Evolutionary conservation across 2,888 invertebrate species (phyloP).

Genomic region (Cheilosia grossa): DNA sequence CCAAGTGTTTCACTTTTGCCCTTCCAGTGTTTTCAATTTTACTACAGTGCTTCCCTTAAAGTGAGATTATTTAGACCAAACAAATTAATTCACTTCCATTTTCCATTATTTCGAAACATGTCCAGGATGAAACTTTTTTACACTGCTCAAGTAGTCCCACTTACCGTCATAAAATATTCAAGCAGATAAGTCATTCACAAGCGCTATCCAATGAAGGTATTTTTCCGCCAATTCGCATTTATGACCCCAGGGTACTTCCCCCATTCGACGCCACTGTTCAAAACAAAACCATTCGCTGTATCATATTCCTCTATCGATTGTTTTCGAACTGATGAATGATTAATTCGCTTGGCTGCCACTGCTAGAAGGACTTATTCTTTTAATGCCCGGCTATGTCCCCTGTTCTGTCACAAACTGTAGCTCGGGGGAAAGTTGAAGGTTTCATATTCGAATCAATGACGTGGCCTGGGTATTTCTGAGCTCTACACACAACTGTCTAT

Average conservation of each 20-base stretch:
- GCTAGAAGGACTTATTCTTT: constrained; percentile 46
- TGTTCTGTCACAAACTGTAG: constrained; percentile 12
- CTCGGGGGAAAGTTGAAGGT: constrained; percentile 9
- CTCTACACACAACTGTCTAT: constrained; percentile 29
- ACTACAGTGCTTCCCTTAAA: too few species aligned
- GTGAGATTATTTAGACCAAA: too few species aligned
- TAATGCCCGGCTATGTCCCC: constrained; percentile 47
- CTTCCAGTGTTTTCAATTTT: too few species aligned
- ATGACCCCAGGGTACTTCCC: too few species aligned
- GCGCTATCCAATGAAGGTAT: not conserved
- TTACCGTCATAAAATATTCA: too few species aligned
- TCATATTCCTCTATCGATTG: constrained; percentile 67
- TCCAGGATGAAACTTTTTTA: too few species aligned
- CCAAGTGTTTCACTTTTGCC: too few species aligned
- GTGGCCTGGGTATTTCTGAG: constrained; percentile 50
- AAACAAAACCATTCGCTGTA: constrained; percentile 40
- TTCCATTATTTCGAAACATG: too few species aligned
- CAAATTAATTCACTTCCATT: too few species aligned
- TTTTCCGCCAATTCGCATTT: not conserved
- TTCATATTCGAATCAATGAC: constrained; percentile 48
- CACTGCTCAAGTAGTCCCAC: too few species aligned
- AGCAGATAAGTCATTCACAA: too few species aligned
- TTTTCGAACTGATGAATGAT: constrained; percentile 69
- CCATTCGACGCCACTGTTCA: constrained; percentile 38
- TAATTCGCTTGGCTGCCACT: constrained; percentile 35